phyloP scores from a whole-genome alignment of 2,888 invertebrate species.

The Hemicrepidius hirtus region DNA sequence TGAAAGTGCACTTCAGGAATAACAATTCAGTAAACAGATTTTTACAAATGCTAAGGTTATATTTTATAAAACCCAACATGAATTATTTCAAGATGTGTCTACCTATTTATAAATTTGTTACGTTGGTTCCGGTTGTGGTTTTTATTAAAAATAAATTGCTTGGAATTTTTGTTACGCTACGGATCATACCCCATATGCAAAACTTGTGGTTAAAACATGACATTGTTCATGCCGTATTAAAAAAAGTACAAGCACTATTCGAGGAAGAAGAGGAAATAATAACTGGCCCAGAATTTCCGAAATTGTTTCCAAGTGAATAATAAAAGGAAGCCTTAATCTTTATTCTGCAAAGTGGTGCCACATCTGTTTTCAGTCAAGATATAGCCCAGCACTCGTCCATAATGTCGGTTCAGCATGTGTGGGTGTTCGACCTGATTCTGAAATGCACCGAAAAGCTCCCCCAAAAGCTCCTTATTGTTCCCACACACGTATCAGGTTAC shows the following conservation, averaged over 20 bases:
- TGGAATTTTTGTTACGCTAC: not conserved
- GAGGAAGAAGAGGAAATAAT: conserved; percentile 38
- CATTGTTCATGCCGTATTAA: conserved; percentile 9
- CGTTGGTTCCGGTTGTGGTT: conserved; percentile 32
- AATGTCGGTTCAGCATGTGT: conserved; percentile 53
- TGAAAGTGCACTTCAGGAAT: not conserved
- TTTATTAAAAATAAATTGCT: conserved; percentile 24
- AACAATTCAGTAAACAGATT: conserved; percentile 9
- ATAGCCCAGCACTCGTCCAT: conserved; percentile 40
- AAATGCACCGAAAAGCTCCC: conserved; percentile 58
- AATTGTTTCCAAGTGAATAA: conserved; percentile 47
- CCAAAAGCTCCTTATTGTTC: conserved; percentile 61
- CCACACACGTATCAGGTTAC: conserved; percentile 66
- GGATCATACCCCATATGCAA: conserved; percentile 5
- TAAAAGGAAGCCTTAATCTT: conserved; percentile 55
- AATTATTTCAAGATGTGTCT: conserved; percentile 13
- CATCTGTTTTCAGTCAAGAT: conserved; percentile 67
- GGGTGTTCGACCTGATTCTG: conserved; percentile 63
- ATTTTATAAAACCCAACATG: conserved; percentile 5
- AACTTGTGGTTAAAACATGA: not conserved
- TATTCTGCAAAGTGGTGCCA: conserved; percentile 63
- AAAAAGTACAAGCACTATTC: not conserved
- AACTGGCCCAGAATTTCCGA: conserved; percentile 31
- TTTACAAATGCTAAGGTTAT: conserved; percentile 21
- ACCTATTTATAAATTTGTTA: conserved; percentile 30